Base-by-base conservation (phyloP, 2,113 vertebrate species). In the Paratilapia polleni region DNA sequence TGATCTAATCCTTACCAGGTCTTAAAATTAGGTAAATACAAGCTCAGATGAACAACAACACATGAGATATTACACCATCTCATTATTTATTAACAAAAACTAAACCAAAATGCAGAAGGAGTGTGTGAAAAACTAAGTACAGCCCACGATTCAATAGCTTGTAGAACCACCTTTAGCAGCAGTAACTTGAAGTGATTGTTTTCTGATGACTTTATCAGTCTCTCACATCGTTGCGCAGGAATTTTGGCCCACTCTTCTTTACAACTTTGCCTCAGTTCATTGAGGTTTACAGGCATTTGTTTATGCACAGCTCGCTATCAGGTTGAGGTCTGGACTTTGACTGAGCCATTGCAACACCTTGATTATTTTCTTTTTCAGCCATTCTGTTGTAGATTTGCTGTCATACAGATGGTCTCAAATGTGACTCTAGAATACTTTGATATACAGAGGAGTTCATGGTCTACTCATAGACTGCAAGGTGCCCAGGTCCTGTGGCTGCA, bases 361-460 rank as follows among this genome's bases (percentile, higher is more conserved):
- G 4, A 31, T 41, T 52, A 3, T 31, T 19, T 52, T 52, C 43
- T 20, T 52, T 73, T 52, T 47, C 66, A 73, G 6, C 49, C 66
- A 20, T 52, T 70, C 66, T 70, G 66, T 70, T 49, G 10, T 47
- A 52, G 26, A 73, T 52, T 73, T 52, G 43, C 41, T 31, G 63
- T 66, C 14, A 66, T n/a, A 66, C 63, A 66, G 38, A 66, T 47
- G 63, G 63, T 38, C 22, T 66, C 63, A 68, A n/a, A 68, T 68
- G 43, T 43, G 38, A 68, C 38, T 66, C 38, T 1, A 43, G 63
- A n/a, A 66, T 1, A 24, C 4, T 43, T n/a, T n/a, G n/a, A n/a
- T n/a, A n/a, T n/a, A n/a, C 28, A 31, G 28, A 31, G 28, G 28
- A 31, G 28, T 68, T 20, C 66, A 70, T 20, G 43, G 66, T 49